These are phyloP conservation scores for Chloropsis cyanopogon DNA, from an alignment of 2,113 vertebrate species.

Conservation along the genomic window DNA sequence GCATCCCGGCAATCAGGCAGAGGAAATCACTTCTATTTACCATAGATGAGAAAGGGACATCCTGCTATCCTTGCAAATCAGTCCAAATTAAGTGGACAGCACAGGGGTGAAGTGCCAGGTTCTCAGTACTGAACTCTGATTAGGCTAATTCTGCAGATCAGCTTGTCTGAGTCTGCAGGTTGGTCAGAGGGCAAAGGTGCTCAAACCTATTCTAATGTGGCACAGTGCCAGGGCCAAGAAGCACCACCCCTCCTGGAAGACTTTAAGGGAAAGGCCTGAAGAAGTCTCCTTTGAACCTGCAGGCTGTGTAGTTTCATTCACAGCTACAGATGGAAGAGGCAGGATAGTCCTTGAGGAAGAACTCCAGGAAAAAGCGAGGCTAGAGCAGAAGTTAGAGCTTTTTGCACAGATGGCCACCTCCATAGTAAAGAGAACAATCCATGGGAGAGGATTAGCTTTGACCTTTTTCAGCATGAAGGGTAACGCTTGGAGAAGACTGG, in stretches of 20 bases:
- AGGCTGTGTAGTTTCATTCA: slow-evolving; percentile 5
- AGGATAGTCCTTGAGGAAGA: slow-evolving; percentile 51
- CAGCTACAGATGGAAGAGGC: slow-evolving; percentile 25
- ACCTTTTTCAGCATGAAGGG: slow-evolving; percentile 53
- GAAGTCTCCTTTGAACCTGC: slow-evolving; percentile 37
- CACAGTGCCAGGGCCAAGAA: background rate
- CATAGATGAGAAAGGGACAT: background rate
- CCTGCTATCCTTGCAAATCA: background rate
- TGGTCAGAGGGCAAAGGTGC: slow-evolving; percentile 37
- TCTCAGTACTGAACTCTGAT: background rate
- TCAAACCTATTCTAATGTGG: background rate
- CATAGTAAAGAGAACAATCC: slow-evolving; percentile 61
- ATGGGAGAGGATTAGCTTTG: slow-evolving; percentile 57
- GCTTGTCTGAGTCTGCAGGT: background rate
- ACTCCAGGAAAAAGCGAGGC: slow-evolving; percentile 18
- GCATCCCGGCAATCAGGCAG: background rate
- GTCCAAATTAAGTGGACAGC: background rate
- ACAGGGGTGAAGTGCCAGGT: background rate
- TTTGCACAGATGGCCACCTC: slow-evolving; percentile 58
- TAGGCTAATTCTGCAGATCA: slow-evolving; percentile 11
- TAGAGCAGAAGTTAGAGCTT: slow-evolving; percentile 45
- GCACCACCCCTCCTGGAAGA: background rate
- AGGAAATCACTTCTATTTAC: background rate
- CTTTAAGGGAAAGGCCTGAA: slow-evolving; percentile 33
- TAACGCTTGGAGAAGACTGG: background rate